Percentiles rank a stretch among this genome's conserved stretches.
These are phyloP conservation scores for Pissodes strobi DNA, from an alignment of 1,140 invertebrate species.

Conservation along the genomic window DNA sequence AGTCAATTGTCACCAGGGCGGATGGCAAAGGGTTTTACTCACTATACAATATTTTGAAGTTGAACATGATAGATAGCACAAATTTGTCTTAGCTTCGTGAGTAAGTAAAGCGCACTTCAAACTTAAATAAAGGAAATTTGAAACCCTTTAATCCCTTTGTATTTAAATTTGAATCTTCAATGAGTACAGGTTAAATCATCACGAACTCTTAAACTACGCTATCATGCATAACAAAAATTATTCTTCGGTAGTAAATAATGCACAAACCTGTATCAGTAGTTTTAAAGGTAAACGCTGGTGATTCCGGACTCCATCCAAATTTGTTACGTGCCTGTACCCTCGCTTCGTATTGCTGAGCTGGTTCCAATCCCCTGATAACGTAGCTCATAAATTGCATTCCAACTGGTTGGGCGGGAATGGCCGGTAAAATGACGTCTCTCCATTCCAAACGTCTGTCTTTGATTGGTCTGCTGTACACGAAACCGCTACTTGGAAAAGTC, in stretches of 20 bases:
- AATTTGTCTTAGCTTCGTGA: too few species aligned
- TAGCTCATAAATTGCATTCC: slow-evolving; percentile 65
- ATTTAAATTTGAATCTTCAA: too few species aligned
- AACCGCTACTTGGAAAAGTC: slow-evolving; percentile 40
- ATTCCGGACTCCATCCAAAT: slow-evolving; percentile 66
- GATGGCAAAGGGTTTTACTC: too few species aligned
- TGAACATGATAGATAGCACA: too few species aligned
- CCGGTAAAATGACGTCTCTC: slow-evolving; percentile 65
- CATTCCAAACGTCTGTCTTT: slow-evolving; percentile 60
- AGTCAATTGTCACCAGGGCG: too few species aligned
- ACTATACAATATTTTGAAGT: too few species aligned
- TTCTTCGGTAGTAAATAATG: neutral
- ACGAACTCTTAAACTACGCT: too few species aligned
- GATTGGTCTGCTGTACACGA: slow-evolving; percentile 47
- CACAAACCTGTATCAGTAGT: slow-evolving; percentile 53
- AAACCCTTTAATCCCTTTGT: too few species aligned
- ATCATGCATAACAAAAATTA: too few species aligned
- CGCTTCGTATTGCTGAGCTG: slow-evolving; percentile 65
- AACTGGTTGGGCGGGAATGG: slow-evolving; percentile 50
- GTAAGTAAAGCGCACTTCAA: too few species aligned
- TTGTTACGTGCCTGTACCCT: slow-evolving; percentile 67
- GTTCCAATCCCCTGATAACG: slow-evolving; percentile 63
- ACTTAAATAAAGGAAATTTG: too few species aligned
- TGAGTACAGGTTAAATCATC: too few species aligned
- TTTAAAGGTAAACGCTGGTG: slow-evolving; percentile 62